A percentile compares a stretch with the other conserved stretches of the same genome.
Evolutionary conservation across 2,888 invertebrate species (phyloP).

Genomic region (Metalampra italica): DNA sequence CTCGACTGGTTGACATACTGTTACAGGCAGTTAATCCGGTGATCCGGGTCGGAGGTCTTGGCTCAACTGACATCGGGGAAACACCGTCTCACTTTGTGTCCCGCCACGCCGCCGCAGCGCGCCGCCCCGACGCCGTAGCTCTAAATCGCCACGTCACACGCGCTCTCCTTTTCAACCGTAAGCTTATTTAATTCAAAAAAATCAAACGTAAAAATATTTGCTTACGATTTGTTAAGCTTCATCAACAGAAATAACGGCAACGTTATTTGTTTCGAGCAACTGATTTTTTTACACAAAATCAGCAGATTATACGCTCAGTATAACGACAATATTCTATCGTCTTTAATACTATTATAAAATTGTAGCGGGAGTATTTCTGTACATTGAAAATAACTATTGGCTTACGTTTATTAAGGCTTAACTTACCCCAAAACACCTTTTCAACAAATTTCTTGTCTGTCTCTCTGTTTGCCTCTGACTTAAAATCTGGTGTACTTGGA

Average conservation of each 20-base stretch:
- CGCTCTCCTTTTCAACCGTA: conserved; percentile 22
- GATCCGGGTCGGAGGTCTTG: conserved; percentile 42
- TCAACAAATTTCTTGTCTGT: too few relatives aligned
- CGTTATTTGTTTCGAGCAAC: not conserved
- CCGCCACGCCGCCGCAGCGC: conserved; percentile 5
- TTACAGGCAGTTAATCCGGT: conserved; percentile 43
- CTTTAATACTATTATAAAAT: too few relatives aligned
- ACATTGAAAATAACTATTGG: too few relatives aligned
- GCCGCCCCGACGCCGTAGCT: too few relatives aligned
- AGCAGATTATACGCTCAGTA: not conserved
- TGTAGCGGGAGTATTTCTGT: too few relatives aligned
- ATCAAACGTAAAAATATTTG: conserved; percentile 1
- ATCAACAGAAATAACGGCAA: not conserved
- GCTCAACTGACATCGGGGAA: conserved; percentile 49
- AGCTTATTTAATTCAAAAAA: conserved; percentile 1
- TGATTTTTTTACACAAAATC: not conserved
- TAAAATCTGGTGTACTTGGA: too few relatives aligned
- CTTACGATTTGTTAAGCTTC: conserved; percentile 3
- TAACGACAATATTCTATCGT: not conserved
- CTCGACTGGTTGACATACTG: conserved; percentile 38
- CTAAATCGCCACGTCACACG: conserved; percentile 51
- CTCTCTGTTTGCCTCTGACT: too few relatives aligned
- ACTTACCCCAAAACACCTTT: too few relatives aligned
- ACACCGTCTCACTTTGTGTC: conserved; percentile 43
- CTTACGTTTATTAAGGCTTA: too few relatives aligned